Base-by-base conservation (phyloP, 2,888 invertebrate species). In the Drosophila prostipennis region DNA sequence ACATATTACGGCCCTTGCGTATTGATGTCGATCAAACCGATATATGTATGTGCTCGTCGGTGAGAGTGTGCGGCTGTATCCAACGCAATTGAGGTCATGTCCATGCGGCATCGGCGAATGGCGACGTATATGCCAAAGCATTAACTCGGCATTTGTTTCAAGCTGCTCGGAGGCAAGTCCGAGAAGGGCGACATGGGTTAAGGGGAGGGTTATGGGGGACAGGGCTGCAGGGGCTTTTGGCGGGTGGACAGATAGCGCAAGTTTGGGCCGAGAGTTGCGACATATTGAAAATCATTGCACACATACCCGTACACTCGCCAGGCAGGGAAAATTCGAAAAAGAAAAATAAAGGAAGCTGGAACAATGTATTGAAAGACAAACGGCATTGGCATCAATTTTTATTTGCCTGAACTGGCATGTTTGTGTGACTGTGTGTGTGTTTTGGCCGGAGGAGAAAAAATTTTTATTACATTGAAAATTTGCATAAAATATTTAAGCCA, bases 401-500 rank as follows among this genome's bases (percentile, higher is more conserved):
- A 83, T 86, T 77, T 70, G 70, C 65, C 67, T 60, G 39, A 52
- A 40, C 48, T 40, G 36, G 36, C 49, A 43, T 65, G 23, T 63
- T 37, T 64, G 36, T 49, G 32, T 65, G 29, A 29, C 29, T 29
- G 40, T 49, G 49, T 70, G 49, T 46, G 10, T 34, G 10, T 6
- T 26, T 26, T 58, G 70, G 67, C 68, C 75, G 59, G 79, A 37
- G 53, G 36, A 67, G 51, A 60, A 76, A 71, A 65, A 77, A 87
- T 77, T 83, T 88, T 83, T 89, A 88, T 88, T 89, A 78, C 80
- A 81, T 76, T 88, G 83, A 76, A 89, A 89, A 87, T 87, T 87
- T 87, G 88, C 89, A 89, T 87, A 89, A 81, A 86, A 87, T 87
- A 88, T 87, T 86, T 80, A 83, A 83, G 86, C 71, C 81, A 81